Evolutionary conservation across 2,888 invertebrate species (phyloP).

Genomic region (Cephus pygmeus): DNA sequence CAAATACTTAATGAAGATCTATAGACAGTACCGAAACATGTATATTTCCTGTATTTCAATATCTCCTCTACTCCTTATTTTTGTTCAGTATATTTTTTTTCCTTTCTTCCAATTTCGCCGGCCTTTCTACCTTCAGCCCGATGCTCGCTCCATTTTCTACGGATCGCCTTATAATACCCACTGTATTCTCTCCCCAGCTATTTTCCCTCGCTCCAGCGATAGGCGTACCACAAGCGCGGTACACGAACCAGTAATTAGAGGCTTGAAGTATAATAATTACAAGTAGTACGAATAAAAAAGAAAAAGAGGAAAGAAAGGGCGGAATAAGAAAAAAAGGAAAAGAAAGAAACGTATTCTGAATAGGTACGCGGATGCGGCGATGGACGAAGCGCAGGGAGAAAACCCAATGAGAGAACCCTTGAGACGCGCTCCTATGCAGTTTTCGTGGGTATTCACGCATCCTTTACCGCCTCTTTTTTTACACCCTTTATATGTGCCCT

Average conservation of each 20-base stretch:
- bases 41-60: neutral
- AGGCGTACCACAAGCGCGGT: neutral
- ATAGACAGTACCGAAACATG: neutral
- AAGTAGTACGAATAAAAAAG: constrained; percentile 35
- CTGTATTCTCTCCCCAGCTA: neutral
- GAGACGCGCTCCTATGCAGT: constrained; percentile 21
- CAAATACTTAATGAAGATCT: neutral
- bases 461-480: neutral
- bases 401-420: constrained; percentile 15
- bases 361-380: neutral
- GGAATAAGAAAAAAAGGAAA: constrained; percentile 13
- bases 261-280: constrained; percentile 52
- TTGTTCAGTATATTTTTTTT: neutral
- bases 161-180: neutral
- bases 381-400: constrained; percentile 11
- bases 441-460: constrained; percentile 5
- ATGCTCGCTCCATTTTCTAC: neutral
- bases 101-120: neutral
- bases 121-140: neutral
- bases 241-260: constrained; percentile 46
- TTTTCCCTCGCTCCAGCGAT: neutral
- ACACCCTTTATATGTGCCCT: neutral
- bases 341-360: neutral
- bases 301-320: constrained; percentile 8
- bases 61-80: neutral